Evolutionary conservation across 2,888 invertebrate species (phyloP).

Genomic region (Pseudolycoriella hygida): DNA sequence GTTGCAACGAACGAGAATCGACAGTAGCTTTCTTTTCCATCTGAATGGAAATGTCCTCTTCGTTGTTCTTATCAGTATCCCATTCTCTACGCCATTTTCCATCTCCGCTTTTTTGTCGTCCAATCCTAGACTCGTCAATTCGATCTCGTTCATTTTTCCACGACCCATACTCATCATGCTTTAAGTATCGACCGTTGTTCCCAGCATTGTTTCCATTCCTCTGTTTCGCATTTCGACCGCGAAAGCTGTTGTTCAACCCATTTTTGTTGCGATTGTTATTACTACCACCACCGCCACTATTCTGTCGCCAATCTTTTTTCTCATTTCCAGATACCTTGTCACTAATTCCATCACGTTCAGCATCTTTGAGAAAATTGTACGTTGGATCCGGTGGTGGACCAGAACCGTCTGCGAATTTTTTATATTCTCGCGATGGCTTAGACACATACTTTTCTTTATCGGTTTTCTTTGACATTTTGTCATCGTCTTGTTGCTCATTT

Average conservation of each 20-base stretch:
- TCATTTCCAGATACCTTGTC: conserved; percentile 7
- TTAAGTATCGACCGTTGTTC: conserved; percentile 8
- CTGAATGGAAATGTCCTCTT: not conserved
- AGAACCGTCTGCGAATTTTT: conserved; percentile 23
- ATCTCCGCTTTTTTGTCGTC: conserved; percentile 27
- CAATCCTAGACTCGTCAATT: conserved; percentile 28
- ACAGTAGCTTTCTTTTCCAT: not conserved
- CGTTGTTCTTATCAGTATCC: conserved; percentile 24
- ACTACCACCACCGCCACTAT: not conserved
- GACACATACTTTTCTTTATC: not conserved
- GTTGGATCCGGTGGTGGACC: conserved; percentile 30
- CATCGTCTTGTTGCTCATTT: conserved; percentile 1
- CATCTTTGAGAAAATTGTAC: conserved; percentile 29
- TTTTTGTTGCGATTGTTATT: conserved; percentile 6
- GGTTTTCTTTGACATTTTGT: conserved; percentile 14
- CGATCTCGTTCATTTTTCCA: conserved; percentile 29
- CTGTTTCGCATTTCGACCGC: conserved; percentile 8
- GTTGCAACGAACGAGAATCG: not conserved
- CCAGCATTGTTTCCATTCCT: conserved; percentile 1
- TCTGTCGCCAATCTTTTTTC: conserved; percentile 7
- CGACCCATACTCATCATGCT: conserved; percentile 22
- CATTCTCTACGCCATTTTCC: conserved; percentile 31
- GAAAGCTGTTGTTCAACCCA: conserved; percentile 9
- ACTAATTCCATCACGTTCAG: conserved; percentile 21
- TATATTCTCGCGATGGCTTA: conserved; percentile 10